Evolutionary conservation across 2,797 vertebrate genomes (phyloP), one percentile per base, ranked within the genome.

Genomic region (Characodon lateralis): DNA sequence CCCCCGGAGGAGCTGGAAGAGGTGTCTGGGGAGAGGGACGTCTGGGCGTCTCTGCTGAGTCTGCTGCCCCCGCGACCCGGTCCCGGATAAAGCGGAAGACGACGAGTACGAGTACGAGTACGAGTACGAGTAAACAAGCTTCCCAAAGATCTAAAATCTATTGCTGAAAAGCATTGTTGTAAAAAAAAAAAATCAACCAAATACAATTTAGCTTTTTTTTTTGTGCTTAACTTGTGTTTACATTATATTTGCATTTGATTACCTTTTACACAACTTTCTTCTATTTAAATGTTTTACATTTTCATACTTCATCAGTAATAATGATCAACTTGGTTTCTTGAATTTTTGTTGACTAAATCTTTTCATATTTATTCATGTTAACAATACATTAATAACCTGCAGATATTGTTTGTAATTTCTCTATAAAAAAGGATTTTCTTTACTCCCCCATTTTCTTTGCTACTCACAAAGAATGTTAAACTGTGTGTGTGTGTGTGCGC

Each of bases 401-500:
- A n/a, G 31, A 69, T 84, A 83, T 76, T 81, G 56, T 78, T 71
- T 72, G 73, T 73, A 46, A 75, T 78, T 78, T 77, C n/a, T 79
- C 65, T 50, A 66, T 24, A 80, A 82, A 68, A 66, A 74, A 70
- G 73, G 43, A 77, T 65, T 79, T 72, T 81, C 77, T 73, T 76
- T 63, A 58, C 82, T 73, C 79, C 83, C 76, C 86, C 74, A 63
- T 39, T 79, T 71, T 80, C 76, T 83, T 77, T 84, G 43, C 85
- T 56, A 76, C 68, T 78, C 82, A 78, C 55, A 66, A 79, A 89
- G 83, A 69, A 84, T 91, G 86, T 89, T 88, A 88, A 90, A 87
- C 79, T 77, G 77, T 78, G 51, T 73, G 74, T 31, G 31, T 31
- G 31, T 31, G 31, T 31, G 31, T 31, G 31, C 2, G 31, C 31